Base-by-base conservation (phyloP, 2,797 vertebrate genomes). In the Limnodromus scolopaceus region DNA sequence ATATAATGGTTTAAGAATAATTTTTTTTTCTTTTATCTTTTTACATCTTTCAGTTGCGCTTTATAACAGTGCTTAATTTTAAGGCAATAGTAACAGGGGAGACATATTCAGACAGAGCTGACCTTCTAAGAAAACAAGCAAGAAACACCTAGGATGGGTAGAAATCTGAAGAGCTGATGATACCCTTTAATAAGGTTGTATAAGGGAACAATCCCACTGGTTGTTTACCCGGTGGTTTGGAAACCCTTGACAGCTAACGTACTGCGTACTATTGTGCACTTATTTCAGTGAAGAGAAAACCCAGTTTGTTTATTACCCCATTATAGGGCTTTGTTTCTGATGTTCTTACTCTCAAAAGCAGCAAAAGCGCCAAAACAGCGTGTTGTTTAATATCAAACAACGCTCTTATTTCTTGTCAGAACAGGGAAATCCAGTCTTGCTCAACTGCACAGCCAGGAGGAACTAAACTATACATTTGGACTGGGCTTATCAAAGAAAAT, bases 351-450 rank as follows among this genome's bases (percentile, higher is more conserved):
- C 48, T 87, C 86, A 82, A 92, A 95, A 80, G 68, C 48, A 48
- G 38, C 36, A 79, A 82, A 94, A 92, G 38, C 77, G 88, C 77
- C 92, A 93, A 87, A 96, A 85, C 86, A 93, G 61, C 11, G 7
- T 27, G 34, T 55, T 95, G 94, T 95, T 97, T 96, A 92, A 81
- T 87, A 94, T 75, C 91, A 96, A 97, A 97, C 92, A 97, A 58
- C 28, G 54, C 32, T 91, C 81, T 94, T 94, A 65, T 83, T 97
- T 93, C 71, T 86, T 61, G 32, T 53, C 75, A 72, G 94, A 93
- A 83, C 79, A 91, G 69, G 78, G 79, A 94, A 94, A 55, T 27
- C 41, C 89, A 39, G 0, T 3, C 49, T 95, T 89, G 55, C 71
- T 77, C 41, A 68, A 83, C 74, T 77, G 74, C 51, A 39, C 60